Base-by-base conservation (phyloP, 2,888 invertebrate genomes). In the Incurvaria masculella region DNA sequence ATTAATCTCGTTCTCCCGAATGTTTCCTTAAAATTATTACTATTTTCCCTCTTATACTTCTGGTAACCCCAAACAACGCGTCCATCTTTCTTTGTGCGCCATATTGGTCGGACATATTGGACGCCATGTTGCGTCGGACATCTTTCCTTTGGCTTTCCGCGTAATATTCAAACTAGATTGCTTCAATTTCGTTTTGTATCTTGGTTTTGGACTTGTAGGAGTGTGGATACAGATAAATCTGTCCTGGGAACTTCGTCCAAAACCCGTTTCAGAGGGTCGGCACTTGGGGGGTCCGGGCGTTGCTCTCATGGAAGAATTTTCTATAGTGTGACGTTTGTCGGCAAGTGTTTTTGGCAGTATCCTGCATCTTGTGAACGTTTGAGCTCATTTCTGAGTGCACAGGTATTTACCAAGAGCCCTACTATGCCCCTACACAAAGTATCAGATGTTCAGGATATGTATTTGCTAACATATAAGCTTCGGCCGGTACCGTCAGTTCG, bases 81-180 rank as follows among this genome's bases (percentile, higher is more conserved):
- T 79, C 79, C 79, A 79, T 79, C 75, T 79, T 79, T 74, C 72
- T 65, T 70, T 33, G 33, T 33, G 33, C 78, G 79, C 79, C 79
- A 79, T 79, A 76, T 78, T 78, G 73, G 79, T 79, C 81, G 78
- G 81, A 82, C 82, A 82, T 82, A 78, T 83, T 80, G 80, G 80
- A 80, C 82, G 85, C 85, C 85, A 85, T 85, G 83, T 85, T 84
- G 83, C 83, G 81, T 81, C 85, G 81, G 84, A 84, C 85, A 85
- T 85, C 83, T 85, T 85, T 85, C 83, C 84, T 84, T 84, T 84
- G 84, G 83, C 84, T 79, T 79, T 79, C 79, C 76, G 74, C 74
- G 74, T 80, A 79, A 79, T 70, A 79, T 80, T 80, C 74, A 80
- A 79, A 79, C 79, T 33, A 8, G 8, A 14, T n/a, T n/a, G 14